Evolutionary conservation across 2,888 invertebrate species (phyloP), one percentile per base, ranked within the genome.

Genomic region (Pegoplata infirma): DNA sequence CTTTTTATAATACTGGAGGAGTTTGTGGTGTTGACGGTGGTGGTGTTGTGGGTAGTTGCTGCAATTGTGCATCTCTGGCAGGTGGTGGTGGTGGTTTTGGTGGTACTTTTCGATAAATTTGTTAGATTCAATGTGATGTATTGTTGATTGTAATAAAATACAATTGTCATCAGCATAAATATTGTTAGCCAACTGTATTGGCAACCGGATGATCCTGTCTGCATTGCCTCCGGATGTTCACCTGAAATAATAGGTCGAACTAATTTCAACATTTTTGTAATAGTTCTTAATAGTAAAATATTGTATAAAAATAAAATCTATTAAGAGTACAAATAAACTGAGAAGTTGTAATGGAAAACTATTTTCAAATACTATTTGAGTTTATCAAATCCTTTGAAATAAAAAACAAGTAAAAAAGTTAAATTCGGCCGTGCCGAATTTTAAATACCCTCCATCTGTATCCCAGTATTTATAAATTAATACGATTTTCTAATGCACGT

Each of bases 161-260:
- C 84, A 21, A 87, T 83, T 55, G 82, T 77, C 63, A 88, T 83
- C 61, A 89, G 86, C 81, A 88, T 80, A 76, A 85, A 84, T 81
- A 89, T 89, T 82, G 87, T 86, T 2, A 78, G 81, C 89, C 89
- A 89, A 85, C 87, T 89, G 82, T 89, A 87, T 84, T 87, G 88
- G 83, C 89, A 89, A 66, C 89, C 89, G 82, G 90, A 88, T 84
- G 90, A 88, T 80, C 89, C 90, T 81, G 90, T 90, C 88, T 90
- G 90, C 90, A 90, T 90, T 77, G 90, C 90, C 84, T 90, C 90
- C 82, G 90, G 90, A 87, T 90, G 90, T 89, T 90, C 90, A 88
- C 90, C 90, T 90, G 90, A 88, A 90, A 90, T 89, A 83, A 90
- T 89, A 83, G 90, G 87, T 85, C 89, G 89, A 87, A 89, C 89